These are phyloP conservation scores for Craseonycteris thonglongyai DNA, from an alignment of 2,113 vertebrate genomes.

Conservation along the genomic window DNA sequence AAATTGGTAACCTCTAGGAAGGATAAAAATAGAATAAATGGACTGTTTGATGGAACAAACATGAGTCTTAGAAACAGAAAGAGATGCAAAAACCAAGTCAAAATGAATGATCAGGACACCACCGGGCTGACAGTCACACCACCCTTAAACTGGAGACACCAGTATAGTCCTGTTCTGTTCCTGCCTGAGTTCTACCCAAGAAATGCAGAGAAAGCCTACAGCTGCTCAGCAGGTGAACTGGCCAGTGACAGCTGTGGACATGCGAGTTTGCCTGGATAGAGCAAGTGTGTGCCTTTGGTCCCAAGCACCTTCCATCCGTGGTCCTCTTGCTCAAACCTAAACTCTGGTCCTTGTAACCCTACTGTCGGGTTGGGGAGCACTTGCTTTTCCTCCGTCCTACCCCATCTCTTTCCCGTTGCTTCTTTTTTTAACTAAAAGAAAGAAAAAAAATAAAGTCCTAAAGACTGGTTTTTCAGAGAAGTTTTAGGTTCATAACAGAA, in stretches of 20 bases:
- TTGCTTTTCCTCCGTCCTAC: not conserved
- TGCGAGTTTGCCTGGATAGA: accelerated
- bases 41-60: not conserved
- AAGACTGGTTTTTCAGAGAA: not conserved
- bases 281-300: not conserved
- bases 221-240: not conserved
- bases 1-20: not conserved
- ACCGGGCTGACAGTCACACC: not conserved
- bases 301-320: not conserved
- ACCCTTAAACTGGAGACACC: not conserved
- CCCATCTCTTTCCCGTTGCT: not conserved
- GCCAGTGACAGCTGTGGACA: not conserved
- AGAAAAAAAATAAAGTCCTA: not conserved
- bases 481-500: not conserved
- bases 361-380: accelerated
- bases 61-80: not conserved
- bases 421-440: not conserved
- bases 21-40: not conserved
- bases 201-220: not conserved
- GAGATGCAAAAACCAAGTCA: not conserved
- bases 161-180: not conserved
- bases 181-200: no score
- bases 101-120: not conserved
- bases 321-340: not conserved
- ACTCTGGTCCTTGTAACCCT: not conserved